Base-by-base conservation (phyloP, 2,113 vertebrate genomes). In the Leiothrix lutea region DNA sequence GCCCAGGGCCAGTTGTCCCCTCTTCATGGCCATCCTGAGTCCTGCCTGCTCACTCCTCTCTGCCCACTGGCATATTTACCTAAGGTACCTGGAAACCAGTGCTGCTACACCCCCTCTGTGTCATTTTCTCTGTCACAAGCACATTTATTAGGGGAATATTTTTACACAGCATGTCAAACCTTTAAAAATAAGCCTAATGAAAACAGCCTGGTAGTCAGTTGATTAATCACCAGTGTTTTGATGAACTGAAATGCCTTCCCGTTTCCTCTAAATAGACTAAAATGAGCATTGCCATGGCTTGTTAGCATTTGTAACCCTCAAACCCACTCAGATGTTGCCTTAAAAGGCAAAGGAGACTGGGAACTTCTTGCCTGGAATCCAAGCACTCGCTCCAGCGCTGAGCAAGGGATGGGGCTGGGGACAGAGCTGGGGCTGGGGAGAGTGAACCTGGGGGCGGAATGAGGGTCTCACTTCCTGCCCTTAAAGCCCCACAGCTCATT, bases 311-410 rank as follows among this genome's bases (percentile, higher is more conserved):
- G 80, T 36, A 95, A 94, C 87, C 80, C 94, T 60, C 86, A 58
- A 93, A 92, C 69, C 72, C 92, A 92, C 97, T 88, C 94, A 96
- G 93, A 97, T 40, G 95, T 96, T 97, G 86, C 98, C 98, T 98
- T 98, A 98, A 98, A 98, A 98, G 98, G 98, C 97, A 96, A 98
- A 94, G 97, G 95, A 97, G 96, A 95, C 54, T 71, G 85, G 91
- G 92, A 97, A 95, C 78, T 89, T 97, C 94, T 96, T 93, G 94
- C 77, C 95, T 96, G 96, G 95, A 97, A 94, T 97, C 95, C 6
- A 44, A 88, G 84, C 13, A 66, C 16, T 36, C 7, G 7, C 79
- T 95, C 65, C 66, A 47, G 25, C 0, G 3, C 74, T 16, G 67
- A 66, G 57, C 25, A 14, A 88, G 73, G 72, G 53, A 48, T 42